These are phyloP conservation scores for Pterobdella sp. DNA, from an alignment of 2,888 invertebrate genomes.

Conservation along the genomic window DNA sequence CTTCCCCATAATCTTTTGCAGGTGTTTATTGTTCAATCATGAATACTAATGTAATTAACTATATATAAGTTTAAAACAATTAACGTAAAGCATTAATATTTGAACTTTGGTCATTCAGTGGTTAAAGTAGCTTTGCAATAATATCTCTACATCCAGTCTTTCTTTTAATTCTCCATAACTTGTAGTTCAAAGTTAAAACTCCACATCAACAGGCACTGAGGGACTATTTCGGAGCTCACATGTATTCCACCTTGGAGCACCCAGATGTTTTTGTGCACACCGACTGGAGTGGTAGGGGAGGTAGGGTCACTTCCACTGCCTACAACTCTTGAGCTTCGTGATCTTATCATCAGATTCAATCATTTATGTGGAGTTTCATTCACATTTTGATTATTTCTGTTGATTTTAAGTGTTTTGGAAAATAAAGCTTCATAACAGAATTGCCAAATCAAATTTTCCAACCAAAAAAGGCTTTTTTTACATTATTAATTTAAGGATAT, in stretches of 20 bases:
- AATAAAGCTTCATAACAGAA: no score
- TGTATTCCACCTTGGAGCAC: slow-evolving; percentile 76
- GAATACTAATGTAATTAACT: background rate
- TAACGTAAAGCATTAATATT: background rate
- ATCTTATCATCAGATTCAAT: background rate
- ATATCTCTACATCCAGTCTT: no score
- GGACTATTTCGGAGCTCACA: slow-evolving; percentile 98
- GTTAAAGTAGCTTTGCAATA: no score
- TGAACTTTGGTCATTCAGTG: no score
- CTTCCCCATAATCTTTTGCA: slow-evolving; percentile 92
- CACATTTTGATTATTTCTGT: background rate
- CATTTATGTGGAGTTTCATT: background rate
- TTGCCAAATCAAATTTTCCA: no score
- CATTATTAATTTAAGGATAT: no score
- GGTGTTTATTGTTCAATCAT: slow-evolving; percentile 51
- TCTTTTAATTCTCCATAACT: background rate
- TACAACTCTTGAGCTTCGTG: slow-evolving; percentile 43
- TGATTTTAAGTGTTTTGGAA: no score
- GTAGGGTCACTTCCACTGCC: slow-evolving; percentile 48
- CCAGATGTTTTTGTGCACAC: slow-evolving; percentile 89
- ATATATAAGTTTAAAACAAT: background rate
- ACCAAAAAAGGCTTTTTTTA: no score
- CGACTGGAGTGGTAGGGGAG: slow-evolving; percentile 96
- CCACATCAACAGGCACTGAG: slow-evolving; percentile 66
- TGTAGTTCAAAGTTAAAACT: background rate